Percentiles rank a stretch among this genome's conserved stretches.
Evolutionary conservation across 2,113 vertebrate genomes (phyloP).

Genomic region (Morone chrysops): DNA sequence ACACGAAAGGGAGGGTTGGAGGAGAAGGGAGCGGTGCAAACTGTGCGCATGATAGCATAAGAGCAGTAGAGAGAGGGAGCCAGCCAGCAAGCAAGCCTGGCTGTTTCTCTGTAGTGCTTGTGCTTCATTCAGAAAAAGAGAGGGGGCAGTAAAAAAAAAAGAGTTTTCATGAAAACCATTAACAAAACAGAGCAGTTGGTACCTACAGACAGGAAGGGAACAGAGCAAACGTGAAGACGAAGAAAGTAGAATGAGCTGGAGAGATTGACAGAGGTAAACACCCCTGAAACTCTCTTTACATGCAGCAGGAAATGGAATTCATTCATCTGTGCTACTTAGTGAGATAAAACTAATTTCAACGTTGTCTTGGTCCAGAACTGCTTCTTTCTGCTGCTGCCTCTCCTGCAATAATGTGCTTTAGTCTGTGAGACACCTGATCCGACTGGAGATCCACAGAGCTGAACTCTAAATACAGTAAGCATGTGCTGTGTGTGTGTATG

Average conservation of each 20-base stretch:
- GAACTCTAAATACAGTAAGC: slow-evolving; percentile 76
- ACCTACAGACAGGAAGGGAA: slow-evolving; percentile 31
- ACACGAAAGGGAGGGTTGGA: slow-evolving; percentile 66
- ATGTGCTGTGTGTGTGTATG: slow-evolving; percentile 51
- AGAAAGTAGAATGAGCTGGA: slow-evolving; percentile 57
- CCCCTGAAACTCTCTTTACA: slow-evolving; percentile 40
- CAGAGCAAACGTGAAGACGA: slow-evolving; percentile 36
- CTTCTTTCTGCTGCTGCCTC: slow-evolving; percentile 32
- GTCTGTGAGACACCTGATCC: slow-evolving; percentile 61
- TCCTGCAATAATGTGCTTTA: slow-evolving; percentile 57
- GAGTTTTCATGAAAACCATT: slow-evolving; percentile 55
- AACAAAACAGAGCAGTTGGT: slow-evolving; percentile 36
- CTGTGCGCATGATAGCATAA: slow-evolving; percentile 71
- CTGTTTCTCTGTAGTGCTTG: slow-evolving; percentile 64
- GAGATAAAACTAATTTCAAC: slow-evolving; percentile 55
- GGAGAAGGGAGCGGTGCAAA: slow-evolving; percentile 74
- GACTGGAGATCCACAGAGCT: slow-evolving; percentile 57
- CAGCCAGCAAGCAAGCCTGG: slow-evolving; percentile 59
- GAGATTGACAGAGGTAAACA: slow-evolving; percentile 41
- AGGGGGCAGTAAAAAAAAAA: slow-evolving; percentile 67
- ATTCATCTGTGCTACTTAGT: slow-evolving; percentile 48
- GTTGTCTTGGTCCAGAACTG: slow-evolving; percentile 39
- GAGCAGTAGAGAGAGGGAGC: slow-evolving; percentile 61
- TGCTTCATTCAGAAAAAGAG: slow-evolving; percentile 85
- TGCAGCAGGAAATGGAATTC: slow-evolving; percentile 56